These are phyloP conservation scores for Tachysurus vachellii DNA, from an alignment of 2,113 vertebrate genomes.

Conservation along the genomic window DNA sequence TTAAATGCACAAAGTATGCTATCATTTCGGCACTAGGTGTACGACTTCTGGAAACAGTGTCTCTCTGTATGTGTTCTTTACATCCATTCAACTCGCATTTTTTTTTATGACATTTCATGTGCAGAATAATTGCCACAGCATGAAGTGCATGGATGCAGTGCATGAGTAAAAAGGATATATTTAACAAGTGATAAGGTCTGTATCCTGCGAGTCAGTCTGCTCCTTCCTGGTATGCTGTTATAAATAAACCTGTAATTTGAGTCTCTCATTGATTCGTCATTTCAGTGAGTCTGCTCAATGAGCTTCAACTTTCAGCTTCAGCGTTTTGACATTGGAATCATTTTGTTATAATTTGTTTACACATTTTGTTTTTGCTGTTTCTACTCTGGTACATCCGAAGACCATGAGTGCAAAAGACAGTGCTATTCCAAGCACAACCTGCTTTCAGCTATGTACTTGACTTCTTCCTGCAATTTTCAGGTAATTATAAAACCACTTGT, in stretches of 20 bases:
- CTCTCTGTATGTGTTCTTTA: background rate
- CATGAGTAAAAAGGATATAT: background rate
- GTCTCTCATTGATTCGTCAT: slow-evolving; percentile 16
- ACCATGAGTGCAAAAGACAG: background rate
- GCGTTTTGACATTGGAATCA: background rate
- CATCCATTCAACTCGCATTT: background rate
- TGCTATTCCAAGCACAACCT: background rate
- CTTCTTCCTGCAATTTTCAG: background rate
- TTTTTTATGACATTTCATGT: background rate
- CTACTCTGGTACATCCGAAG: background rate
- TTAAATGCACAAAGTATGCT: background rate
- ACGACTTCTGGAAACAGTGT: background rate
- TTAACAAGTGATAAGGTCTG: background rate
- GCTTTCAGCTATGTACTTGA: background rate
- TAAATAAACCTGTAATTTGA: slow-evolving; percentile 35
- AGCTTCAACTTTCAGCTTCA: background rate
- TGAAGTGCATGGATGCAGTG: background rate
- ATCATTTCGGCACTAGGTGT: background rate
- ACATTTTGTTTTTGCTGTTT: background rate
- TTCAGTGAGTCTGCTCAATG: background rate
- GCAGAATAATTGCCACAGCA: background rate
- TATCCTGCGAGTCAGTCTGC: background rate
- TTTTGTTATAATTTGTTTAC: background rate
- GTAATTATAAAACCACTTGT: background rate
- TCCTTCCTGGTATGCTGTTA: slow-evolving; percentile 25